Base-by-base conservation (phyloP, 2,797 vertebrate species). In the Paedocypris micromegethes region DNA sequence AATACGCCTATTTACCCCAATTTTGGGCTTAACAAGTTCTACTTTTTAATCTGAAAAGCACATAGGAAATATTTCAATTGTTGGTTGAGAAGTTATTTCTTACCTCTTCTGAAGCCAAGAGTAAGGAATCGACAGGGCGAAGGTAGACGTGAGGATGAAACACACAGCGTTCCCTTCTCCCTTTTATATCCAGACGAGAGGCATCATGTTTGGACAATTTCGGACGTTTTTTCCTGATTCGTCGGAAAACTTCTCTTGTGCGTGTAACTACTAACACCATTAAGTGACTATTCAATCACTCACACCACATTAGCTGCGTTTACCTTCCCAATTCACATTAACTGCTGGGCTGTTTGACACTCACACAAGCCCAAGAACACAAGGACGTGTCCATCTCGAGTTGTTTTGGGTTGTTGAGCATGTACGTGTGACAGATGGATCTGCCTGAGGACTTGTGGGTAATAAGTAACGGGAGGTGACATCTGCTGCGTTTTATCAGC, bases 111-210 rank as follows among this genome's bases (percentile, higher is more conserved):
- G 41, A 52, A 56, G 57, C 44, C 47, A 59, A 73, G 72, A 70
- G 66, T 71, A 70, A 60, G 70, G 72, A 46, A 54, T 45, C 58
- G 65, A 9, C n/a, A 58, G 40, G 61, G 55, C 78, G 67, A 44
- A 61, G 70, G 41, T 62, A 51, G 77, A 66, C 49, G n/a, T 59
- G 75, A 70, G 49, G 55, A 84, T 81, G 82, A 87, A 74, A 67
- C 53, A 81, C 83, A 8, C 54, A 9, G 63, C 53, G 9, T 57
- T 9, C 5, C 47, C 64, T 39, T 1, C 58, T 68, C 47, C 3
- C 23, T 23, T 85, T 83, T 88, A 90, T 87, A 82, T 72, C 57
- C 49, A 45, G 6, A 49, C 55, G 7, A 51, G 60, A 3, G 6
- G 9, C 23, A 5, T 7, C 56, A 23, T 9, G 9, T 56, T 48